These are phyloP conservation scores for Apodemus sylvaticus DNA, from an alignment of 2,113 vertebrate species.

Conservation along the genomic window DNA sequence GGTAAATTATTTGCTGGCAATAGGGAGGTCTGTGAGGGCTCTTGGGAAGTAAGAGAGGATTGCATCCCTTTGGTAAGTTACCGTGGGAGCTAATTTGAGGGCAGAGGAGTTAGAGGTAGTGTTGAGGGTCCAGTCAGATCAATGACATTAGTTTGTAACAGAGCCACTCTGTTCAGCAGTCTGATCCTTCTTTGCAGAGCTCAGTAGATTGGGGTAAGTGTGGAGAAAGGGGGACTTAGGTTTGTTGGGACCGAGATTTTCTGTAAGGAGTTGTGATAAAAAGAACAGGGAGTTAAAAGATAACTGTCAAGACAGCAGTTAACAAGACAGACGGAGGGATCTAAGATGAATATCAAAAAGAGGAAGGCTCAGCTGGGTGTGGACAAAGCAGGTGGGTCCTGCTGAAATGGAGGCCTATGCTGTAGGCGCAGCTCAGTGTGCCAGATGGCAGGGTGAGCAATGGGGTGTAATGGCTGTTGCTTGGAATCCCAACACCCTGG, in stretches of 20 bases:
- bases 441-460: neutral
- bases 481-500: neutral
- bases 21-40: neutral
- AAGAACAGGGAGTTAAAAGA: neutral
- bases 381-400: neutral
- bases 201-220: neutral
- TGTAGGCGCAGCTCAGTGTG: neutral
- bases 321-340: neutral
- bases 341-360: neutral
- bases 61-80: neutral
- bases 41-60: neutral
- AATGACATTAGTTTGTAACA: neutral
- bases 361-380: neutral
- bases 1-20: conserved; percentile 14
- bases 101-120: neutral
- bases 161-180: neutral
- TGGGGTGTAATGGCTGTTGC: neutral
- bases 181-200: conserved; percentile 25
- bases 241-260: neutral
- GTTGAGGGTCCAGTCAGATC: neutral
- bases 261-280: neutral
- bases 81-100: neutral
- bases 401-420: neutral
- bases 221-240: conserved; percentile 13
- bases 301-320: conserved; percentile 7